Evolutionary conservation across 2,797 vertebrate genomes (phyloP).

Genomic region (Zalophus californianus): DNA sequence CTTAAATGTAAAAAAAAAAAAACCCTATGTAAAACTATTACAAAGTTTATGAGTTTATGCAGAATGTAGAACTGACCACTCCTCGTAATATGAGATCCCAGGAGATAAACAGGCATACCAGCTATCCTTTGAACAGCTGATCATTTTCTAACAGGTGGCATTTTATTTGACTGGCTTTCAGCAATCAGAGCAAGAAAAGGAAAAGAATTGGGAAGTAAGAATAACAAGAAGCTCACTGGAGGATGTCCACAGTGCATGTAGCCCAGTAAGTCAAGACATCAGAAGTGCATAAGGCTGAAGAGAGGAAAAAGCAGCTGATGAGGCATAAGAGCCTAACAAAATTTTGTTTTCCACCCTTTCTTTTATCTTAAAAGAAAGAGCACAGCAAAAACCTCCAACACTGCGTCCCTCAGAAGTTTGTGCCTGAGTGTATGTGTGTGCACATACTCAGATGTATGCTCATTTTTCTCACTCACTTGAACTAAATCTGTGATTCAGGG

Average conservation of each 20-base stretch:
- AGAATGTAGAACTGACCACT: neutral
- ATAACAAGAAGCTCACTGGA: neutral
- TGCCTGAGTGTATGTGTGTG: fast-evolving
- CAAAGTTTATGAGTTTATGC: neutral
- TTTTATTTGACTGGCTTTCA: constrained; percentile 1
- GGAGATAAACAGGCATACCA: neutral
- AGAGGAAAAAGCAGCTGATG: neutral
- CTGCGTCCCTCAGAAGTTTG: neutral
- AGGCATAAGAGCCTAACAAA: neutral
- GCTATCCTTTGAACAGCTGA: neutral
- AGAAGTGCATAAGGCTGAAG: neutral
- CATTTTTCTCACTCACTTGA: neutral
- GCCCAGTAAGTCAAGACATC: neutral
- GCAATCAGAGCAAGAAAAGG: neutral
- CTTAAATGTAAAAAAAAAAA: constrained; percentile 8
- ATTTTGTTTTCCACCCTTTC: neutral
- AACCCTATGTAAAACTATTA: neutral
- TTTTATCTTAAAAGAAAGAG: neutral
- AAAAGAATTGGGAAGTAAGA: neutral
- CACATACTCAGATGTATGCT: neutral
- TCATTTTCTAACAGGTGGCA: neutral
- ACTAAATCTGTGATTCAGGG: neutral
- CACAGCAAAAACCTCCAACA: neutral
- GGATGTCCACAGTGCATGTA: neutral
- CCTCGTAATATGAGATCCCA: neutral